phyloP scores from a whole-genome alignment of 2,797 vertebrate genomes.

The Miichthys miiuy region DNA sequence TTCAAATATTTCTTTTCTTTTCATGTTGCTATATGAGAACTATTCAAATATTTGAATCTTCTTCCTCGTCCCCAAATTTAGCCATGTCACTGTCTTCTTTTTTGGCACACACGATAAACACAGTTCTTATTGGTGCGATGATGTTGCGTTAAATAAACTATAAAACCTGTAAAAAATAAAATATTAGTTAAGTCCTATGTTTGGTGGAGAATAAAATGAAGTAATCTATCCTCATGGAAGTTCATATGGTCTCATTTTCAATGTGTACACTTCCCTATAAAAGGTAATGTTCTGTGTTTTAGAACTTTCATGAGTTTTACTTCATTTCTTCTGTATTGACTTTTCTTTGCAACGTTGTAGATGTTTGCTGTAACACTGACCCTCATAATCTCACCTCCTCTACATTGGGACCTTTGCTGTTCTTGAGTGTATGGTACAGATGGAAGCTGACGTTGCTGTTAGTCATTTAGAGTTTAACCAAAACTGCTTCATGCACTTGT shows the following conservation, averaged over 20 bases:
- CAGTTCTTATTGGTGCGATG: too few relatives aligned
- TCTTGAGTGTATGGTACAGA: background rate
- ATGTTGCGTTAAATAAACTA: too few relatives aligned
- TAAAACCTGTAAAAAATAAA: too few relatives aligned
- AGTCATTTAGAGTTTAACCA: conserved; percentile 57
- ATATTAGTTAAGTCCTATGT: too few relatives aligned
- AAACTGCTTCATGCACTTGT: background rate
- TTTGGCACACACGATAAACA: too few relatives aligned
- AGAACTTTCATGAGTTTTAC: background rate
- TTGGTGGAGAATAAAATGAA: too few relatives aligned
- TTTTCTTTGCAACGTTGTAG: background rate
- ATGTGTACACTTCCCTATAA: background rate
- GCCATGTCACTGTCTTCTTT: too few relatives aligned
- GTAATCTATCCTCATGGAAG: background rate
- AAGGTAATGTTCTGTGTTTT: background rate
- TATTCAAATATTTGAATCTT: too few relatives aligned
- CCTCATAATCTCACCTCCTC: background rate
- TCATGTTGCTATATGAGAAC: background rate
- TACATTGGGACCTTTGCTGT: background rate
- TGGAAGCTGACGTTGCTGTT: conserved; percentile 37
- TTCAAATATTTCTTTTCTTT: background rate
- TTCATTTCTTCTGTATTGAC: background rate
- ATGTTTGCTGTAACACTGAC: background rate
- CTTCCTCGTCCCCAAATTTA: too few relatives aligned
- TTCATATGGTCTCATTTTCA: background rate